phyloP scores from a whole-genome alignment of 2,888 invertebrate species.

The Thecophora atra region DNA sequence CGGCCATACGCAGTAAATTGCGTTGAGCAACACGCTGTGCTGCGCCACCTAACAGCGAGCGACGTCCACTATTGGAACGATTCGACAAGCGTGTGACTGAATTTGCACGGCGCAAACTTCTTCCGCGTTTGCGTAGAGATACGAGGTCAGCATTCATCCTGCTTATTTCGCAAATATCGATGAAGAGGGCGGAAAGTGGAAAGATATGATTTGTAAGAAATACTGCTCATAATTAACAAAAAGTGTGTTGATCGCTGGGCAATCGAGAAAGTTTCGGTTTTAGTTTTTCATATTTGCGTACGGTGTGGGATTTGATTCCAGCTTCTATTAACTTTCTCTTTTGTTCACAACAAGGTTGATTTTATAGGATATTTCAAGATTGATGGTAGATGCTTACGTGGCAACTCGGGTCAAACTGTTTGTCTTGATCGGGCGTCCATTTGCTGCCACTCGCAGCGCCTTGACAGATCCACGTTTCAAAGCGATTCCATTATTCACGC shows the following conservation, averaged over 20 bases:
- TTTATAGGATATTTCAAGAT: slow-evolving; percentile 23
- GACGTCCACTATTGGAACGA: slow-evolving; percentile 55
- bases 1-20: slow-evolving; percentile 23
- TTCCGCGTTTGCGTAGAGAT: slow-evolving; percentile 45
- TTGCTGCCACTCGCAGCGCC: slow-evolving; percentile 60
- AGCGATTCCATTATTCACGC: slow-evolving; percentile 49
- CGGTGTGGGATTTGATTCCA: not conserved
- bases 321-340: slow-evolving; percentile 35
- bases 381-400: slow-evolving; percentile 62
- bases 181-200: slow-evolving; percentile 42
- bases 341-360: slow-evolving; percentile 27
- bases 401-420: slow-evolving; percentile 62
- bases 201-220: slow-evolving; percentile 26
- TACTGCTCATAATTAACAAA: slow-evolving; percentile 30
- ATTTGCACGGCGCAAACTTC: slow-evolving; percentile 55
- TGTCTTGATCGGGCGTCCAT: slow-evolving; percentile 61
- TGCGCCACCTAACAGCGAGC: slow-evolving; percentile 54
- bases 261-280: slow-evolving; percentile 39
- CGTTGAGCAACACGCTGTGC: slow-evolving; percentile 56
- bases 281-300: slow-evolving; percentile 22
- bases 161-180: slow-evolving; percentile 40
- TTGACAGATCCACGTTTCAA: slow-evolving; percentile 56
- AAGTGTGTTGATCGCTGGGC: slow-evolving; percentile 19
- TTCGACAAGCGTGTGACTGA: slow-evolving; percentile 53
- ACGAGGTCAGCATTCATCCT: slow-evolving; percentile 66